Evolutionary conservation across 2,888 invertebrate genomes (phyloP), one percentile per base, ranked within the genome.

Genomic region (Tridacna gigas): DNA sequence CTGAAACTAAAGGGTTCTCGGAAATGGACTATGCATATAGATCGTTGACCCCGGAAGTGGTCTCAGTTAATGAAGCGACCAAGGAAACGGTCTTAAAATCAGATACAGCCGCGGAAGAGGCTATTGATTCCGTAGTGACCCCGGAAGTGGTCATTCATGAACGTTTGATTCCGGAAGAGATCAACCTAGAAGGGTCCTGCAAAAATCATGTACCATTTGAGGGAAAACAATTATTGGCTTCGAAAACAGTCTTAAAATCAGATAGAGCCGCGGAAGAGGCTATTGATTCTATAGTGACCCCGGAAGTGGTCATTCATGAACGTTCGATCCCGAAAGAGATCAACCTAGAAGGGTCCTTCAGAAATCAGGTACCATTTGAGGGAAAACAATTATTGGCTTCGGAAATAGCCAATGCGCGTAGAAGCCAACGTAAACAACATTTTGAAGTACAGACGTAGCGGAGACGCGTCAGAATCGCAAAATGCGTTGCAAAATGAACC

Each of bases 91-190:
- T 56, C 37, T 56, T 56, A 5, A 56, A 56, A 56, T 56, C 56
- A 18, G 56, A 56, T 63, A 63, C 3, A n/a, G 22, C n/a, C 63
- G 22, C 22, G 20, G 63, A 56, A 56, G 56, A 56, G 56, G 56
- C 56, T 5, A 56, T 56, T n/a, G 56, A 56, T n/a, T 56, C 18
- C 9, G 9, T 56, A n/a, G 56, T 56, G 56, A n/a, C 9, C 56
- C 56, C 56, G 9, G 56, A 56, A 56, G 56, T 56, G 56, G 56
- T 56, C 56, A 56, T n/a, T 18, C 56, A 63, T 63, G 56, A 56
- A 56, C 18, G 56, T n/a, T n/a, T 56, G 56, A 56, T 56, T 9
- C 56, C 56, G 56, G 9, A 56, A 56, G 56, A 56, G 56, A 56
- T 56, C 56, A 5, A 63, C 13, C 20, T n/a, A 22, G 12, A n/a